Evolutionary conservation across 2,888 invertebrate species (phyloP).

Genomic region (Torymus aiolomorphi): DNA sequence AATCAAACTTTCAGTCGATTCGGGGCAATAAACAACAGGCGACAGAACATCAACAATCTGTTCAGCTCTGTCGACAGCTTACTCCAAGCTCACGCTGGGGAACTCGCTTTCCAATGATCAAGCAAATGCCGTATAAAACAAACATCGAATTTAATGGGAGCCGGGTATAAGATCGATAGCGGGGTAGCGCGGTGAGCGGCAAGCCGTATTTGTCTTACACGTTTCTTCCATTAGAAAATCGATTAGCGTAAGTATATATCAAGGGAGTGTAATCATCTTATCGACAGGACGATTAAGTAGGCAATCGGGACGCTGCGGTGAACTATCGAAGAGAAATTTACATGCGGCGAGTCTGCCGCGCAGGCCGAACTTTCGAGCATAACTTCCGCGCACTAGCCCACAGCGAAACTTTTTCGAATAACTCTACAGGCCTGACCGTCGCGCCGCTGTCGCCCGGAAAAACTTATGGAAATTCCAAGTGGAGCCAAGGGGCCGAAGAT

Average conservation of each 20-base stretch:
- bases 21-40: neutral
- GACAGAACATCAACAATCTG: neutral
- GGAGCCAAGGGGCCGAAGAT: too few relatives aligned
- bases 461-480: slow-evolving; percentile 26
- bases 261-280: slow-evolving; percentile 40
- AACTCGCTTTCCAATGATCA: slow-evolving; percentile 15
- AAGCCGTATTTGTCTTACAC: slow-evolving; percentile 38
- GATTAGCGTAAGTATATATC: slow-evolving; percentile 40
- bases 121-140: slow-evolving; percentile 1
- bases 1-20: too few relatives aligned
- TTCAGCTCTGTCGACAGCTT: neutral
- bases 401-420: slow-evolving; percentile 28
- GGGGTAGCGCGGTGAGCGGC: neutral
- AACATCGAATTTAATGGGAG: slow-evolving; percentile 2
- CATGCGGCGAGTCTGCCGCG: neutral
- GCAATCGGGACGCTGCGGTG: neutral
- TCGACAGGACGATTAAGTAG: slow-evolving; percentile 37
- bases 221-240: slow-evolving; percentile 53
- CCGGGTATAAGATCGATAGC: slow-evolving; percentile 2
- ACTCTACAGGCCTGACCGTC: slow-evolving; percentile 22
- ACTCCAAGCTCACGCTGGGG: neutral
- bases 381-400: neutral
- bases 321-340: slow-evolving; percentile 27
- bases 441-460: slow-evolving; percentile 13
- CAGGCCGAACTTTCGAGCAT: slow-evolving; percentile 14